These are phyloP conservation scores for Tetragonula clypearis DNA, from an alignment of 1,140 invertebrate species.

Conservation along the genomic window DNA sequence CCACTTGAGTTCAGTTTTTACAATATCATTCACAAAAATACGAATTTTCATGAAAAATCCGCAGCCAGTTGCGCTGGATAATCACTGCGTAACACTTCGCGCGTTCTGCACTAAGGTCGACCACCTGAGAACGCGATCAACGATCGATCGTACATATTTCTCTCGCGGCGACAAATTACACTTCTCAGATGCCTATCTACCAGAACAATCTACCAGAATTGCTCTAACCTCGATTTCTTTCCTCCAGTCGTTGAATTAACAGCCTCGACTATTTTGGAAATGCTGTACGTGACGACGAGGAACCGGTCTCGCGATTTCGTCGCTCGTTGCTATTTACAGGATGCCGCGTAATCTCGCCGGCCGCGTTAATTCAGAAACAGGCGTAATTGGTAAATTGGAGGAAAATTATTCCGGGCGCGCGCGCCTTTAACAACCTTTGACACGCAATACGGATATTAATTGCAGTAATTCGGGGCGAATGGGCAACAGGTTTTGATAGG, in stretches of 20 bases:
- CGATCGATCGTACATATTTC: not conserved
- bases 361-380: not conserved
- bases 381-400: not conserved
- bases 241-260: not conserved
- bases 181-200: slow-evolving; percentile 3
- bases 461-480: slow-evolving; percentile 15
- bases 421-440: not conserved
- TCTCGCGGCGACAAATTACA: not conserved
- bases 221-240: not conserved
- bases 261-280: not conserved
- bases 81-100: not conserved
- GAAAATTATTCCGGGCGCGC: not conserved
- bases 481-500: slow-evolving; percentile 42
- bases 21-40: rapidly evolving
- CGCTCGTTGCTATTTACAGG: not conserved
- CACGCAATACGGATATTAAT: slow-evolving; percentile 47
- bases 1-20: too few relatives aligned
- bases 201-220: not conserved
- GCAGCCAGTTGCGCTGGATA: too few relatives aligned
- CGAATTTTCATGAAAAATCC: not conserved
- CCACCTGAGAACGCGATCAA: slow-evolving; percentile 23
- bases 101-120: slow-evolving; percentile 18
- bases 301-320: too few relatives aligned
- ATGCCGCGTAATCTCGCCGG: not conserved
- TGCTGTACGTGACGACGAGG: rapidly evolving